Evolutionary conservation across 23 tunicate genomes (phyloP), one percentile per base, ranked within the genome.

Genomic region (Clavelina lepadiformis): DNA sequence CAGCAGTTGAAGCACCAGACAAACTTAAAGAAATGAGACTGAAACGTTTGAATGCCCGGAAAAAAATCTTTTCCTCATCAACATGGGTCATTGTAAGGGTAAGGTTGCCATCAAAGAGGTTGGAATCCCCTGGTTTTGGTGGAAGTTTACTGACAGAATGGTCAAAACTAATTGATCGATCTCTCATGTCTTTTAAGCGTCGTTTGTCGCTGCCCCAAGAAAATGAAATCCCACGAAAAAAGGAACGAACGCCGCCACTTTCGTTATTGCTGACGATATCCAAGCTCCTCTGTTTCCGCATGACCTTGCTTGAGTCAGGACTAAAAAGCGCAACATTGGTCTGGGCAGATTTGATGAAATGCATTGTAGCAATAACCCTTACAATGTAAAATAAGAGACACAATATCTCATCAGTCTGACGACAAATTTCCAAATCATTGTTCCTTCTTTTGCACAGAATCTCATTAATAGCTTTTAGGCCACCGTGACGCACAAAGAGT

Each of bases 151-250:
- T 31, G 21, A 29, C 28, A 18, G 24, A 28, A 1, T 56, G 13
- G 3, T 35, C 68, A 35, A 63, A 30, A 72, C 47, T 50, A 31
- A 51, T 41, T 3, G 70, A 33, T 5, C 73, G 53, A 37, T 76
- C 70, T 30, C 73, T 68, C 58, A 65, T 3, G n/a, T 51, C 70
- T 65, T 65, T 65, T 31, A 46, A n/a, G 7, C 64, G 31, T 19
- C 81, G 38, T 28, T 77, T 77, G 31, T 77, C 82, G 11, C 31
- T 67, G 4, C 72, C 80, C 78, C 89, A 71, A 13, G 79, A 63
- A 36, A 72, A 73, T 1, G 89, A 82, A 44, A 82, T 57, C 27
- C 80, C 89, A 2, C 89, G 89, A 46, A 82, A 73, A 82, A 82
- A 82, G 35, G 89, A 61, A 5, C 72, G 61, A 31, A 61, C 72